phyloP scores from a whole-genome alignment of 2,888 invertebrate species.

The Anagyrus pseudococci region DNA sequence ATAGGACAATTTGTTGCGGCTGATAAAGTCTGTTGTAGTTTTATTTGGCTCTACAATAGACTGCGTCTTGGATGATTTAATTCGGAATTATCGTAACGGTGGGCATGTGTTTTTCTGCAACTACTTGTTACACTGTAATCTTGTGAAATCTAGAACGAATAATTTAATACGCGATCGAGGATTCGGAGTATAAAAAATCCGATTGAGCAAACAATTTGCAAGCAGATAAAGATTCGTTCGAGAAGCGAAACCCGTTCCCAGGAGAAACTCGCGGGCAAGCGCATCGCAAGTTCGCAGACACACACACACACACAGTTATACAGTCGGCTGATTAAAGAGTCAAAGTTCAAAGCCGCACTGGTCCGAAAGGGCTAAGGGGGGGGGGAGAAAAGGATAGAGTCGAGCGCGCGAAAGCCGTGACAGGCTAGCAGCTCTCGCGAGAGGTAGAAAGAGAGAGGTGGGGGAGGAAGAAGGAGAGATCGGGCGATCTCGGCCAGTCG shows the following conservation, averaged over 20 bases:
- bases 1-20: too few species aligned
- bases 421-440: background rate
- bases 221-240: background rate
- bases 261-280: background rate
- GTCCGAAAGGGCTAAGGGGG: too few species aligned
- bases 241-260: too few species aligned
- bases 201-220: background rate
- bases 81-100: too few species aligned
- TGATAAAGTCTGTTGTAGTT: too few species aligned
- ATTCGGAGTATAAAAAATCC: too few species aligned
- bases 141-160: background rate
- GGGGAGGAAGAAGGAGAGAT: conserved; percentile 4
- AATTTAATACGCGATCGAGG: too few species aligned
- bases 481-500: conserved; percentile 20
- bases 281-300: background rate
- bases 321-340: conserved; percentile 16
- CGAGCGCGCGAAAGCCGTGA: background rate
- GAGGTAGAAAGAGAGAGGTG: background rate
- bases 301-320: background rate
- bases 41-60: too few species aligned
- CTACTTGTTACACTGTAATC: too few species aligned
- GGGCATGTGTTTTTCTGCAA: too few species aligned
- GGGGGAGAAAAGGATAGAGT: background rate
- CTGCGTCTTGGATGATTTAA: too few species aligned
- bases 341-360: conserved; percentile 18